Evolutionary conservation across 2,888 invertebrate genomes (phyloP).

Genomic region (Piscicola geometra): DNA sequence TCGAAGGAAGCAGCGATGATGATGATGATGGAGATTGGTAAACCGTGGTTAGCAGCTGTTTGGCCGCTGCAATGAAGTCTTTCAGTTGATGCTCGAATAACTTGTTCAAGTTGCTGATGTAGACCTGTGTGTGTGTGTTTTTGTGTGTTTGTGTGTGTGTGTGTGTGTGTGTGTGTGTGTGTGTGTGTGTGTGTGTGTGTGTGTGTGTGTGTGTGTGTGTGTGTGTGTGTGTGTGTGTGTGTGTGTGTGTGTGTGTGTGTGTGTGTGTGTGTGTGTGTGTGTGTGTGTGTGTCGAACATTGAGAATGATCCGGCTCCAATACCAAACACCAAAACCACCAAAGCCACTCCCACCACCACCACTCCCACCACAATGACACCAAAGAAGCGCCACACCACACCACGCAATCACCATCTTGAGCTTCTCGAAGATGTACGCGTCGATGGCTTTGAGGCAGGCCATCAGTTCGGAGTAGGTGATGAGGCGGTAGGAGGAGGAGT

Average conservation of each 20-base stretch:
- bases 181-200: too few relatives aligned
- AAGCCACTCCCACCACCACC: too few relatives aligned
- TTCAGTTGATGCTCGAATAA: conserved; percentile 80
- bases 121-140: conserved; percentile 59
- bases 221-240: too few relatives aligned
- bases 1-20: too few relatives aligned
- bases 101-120: conserved; percentile 76
- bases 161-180: not conserved
- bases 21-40: not conserved
- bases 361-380: too few relatives aligned
- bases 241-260: too few relatives aligned
- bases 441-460: conserved; percentile 84
- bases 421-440: conserved; percentile 71
- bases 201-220: too few relatives aligned
- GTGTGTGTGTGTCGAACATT: not conserved
- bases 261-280: too few relatives aligned
- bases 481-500: conserved; percentile 75
- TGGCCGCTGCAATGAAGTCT: conserved; percentile 72
- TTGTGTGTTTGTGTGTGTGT: not conserved
- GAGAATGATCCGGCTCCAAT: not conserved
- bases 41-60: conserved; percentile 58
- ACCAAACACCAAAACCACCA: conserved; percentile 6
- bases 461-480: conserved; percentile 81
- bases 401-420: conserved; percentile 65
- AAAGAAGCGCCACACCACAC: not conserved